phyloP scores from a whole-genome alignment of 2,888 invertebrate species.

The Protula sp. region DNA sequence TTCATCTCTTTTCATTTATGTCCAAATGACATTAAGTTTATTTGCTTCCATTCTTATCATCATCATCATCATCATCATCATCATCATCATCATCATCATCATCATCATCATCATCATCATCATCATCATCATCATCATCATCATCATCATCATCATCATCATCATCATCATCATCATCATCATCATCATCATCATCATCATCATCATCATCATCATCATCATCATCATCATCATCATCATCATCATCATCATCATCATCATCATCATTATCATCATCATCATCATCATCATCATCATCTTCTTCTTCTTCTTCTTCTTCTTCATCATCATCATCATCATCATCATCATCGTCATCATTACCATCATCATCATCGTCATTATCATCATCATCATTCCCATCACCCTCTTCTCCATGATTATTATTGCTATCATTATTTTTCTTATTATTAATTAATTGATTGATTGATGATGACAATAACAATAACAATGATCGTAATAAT shows the following conservation, averaged over 20 bases:
- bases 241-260: too few species aligned
- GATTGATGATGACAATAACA: too few species aligned
- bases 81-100: constrained; percentile 4
- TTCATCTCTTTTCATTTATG: neutral
- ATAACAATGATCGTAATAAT: constrained; percentile 6
- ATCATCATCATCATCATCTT: constrained; percentile 8
- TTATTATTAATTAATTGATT: too few species aligned
- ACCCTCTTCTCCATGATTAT: constrained; percentile 9
- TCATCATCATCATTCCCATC: constrained; percentile 8
- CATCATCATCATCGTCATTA: constrained; percentile 8
- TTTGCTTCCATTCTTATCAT: neutral
- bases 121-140: constrained; percentile 2
- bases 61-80: neutral
- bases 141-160: neutral
- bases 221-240: neutral
- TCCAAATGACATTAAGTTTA: neutral
- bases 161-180: neutral
- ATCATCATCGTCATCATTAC: constrained; percentile 5
- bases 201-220: neutral
- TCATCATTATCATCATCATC: neutral
- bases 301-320: constrained; percentile 2
- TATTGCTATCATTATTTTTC: constrained; percentile 6
- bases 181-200: neutral
- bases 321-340: constrained; percentile 8
- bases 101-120: constrained; percentile 5